Evolutionary conservation across 2,797 vertebrate genomes (phyloP).

Genomic region (Sebastes umbrosus): DNA sequence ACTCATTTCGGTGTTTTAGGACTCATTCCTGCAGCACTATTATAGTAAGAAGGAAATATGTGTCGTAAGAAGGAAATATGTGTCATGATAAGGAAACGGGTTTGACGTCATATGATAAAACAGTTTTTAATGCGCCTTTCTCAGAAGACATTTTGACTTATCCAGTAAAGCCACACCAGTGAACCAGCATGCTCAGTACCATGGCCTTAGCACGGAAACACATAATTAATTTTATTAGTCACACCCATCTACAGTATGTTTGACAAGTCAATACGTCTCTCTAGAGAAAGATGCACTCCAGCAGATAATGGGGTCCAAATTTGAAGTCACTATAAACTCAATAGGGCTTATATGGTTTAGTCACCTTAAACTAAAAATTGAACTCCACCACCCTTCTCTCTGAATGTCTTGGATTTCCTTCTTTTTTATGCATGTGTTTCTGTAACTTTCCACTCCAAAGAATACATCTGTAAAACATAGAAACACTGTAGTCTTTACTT

Average conservation of each 20-base stretch:
- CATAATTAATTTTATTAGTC: background rate
- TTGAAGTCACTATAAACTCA: background rate
- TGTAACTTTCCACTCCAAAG: background rate
- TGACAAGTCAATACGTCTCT: constrained; percentile 7
- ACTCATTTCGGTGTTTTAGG: too few species aligned
- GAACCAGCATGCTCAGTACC: background rate
- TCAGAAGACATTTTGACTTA: constrained; percentile 1
- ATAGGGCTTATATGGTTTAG: background rate
- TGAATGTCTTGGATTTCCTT: constrained; percentile 43
- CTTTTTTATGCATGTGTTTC: constrained; percentile 21
- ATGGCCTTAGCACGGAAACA: too few species aligned
- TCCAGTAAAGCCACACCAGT: background rate
- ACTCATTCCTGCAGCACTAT: too few species aligned
- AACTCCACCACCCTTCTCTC: background rate
- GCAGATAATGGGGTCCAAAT: background rate
- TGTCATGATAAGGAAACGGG: background rate
- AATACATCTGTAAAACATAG: background rate
- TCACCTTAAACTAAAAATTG: background rate
- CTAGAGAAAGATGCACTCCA: background rate
- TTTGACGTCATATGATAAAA: background rate
- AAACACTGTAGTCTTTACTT: background rate
- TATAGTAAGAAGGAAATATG: background rate
- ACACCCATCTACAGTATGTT: background rate
- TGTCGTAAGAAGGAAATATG: background rate
- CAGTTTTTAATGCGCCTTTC: background rate